Evolutionary conservation across 2,888 invertebrate genomes (phyloP).

Genomic region (Meteorus cinctellus): DNA sequence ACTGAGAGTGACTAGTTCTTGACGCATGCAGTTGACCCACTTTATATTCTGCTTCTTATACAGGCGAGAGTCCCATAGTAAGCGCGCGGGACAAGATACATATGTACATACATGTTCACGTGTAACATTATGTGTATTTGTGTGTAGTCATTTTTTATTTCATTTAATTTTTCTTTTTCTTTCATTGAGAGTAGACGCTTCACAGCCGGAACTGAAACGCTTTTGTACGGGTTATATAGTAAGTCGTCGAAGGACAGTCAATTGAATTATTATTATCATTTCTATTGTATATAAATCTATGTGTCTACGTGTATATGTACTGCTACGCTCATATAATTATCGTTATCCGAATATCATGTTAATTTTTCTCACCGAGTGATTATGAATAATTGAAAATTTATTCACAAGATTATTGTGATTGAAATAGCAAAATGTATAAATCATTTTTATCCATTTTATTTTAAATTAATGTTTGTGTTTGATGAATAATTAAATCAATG

Average conservation of each 20-base stretch:
- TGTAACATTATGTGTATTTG: background rate
- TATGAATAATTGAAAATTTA: too few species aligned
- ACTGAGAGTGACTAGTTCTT: constrained; percentile 43
- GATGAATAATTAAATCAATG: too few species aligned
- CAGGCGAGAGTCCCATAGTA: constrained; percentile 21
- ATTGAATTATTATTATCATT: constrained; percentile 59
- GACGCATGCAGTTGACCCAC: constrained; percentile 49
- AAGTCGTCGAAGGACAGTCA: constrained; percentile 61
- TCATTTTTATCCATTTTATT: too few species aligned
- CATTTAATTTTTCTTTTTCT: background rate
- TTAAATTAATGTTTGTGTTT: too few species aligned
- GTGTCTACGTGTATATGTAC: too few species aligned
- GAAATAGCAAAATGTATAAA: too few species aligned
- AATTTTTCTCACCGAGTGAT: too few species aligned
- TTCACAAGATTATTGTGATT: too few species aligned
- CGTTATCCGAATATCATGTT: background rate
- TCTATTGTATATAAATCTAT: background rate
- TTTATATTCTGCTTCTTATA: constrained; percentile 30
- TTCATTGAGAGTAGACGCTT: constrained; percentile 5
- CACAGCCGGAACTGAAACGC: constrained; percentile 62
- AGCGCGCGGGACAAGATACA: constrained; percentile 46
- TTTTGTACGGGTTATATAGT: constrained; percentile 54
- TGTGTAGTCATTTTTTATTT: background rate
- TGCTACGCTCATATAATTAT: constrained; percentile 6
- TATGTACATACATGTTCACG: background rate